These are phyloP conservation scores for Rhinophrynus dorsalis DNA, from an alignment of 2,797 vertebrate species.

Conservation along the genomic window DNA sequence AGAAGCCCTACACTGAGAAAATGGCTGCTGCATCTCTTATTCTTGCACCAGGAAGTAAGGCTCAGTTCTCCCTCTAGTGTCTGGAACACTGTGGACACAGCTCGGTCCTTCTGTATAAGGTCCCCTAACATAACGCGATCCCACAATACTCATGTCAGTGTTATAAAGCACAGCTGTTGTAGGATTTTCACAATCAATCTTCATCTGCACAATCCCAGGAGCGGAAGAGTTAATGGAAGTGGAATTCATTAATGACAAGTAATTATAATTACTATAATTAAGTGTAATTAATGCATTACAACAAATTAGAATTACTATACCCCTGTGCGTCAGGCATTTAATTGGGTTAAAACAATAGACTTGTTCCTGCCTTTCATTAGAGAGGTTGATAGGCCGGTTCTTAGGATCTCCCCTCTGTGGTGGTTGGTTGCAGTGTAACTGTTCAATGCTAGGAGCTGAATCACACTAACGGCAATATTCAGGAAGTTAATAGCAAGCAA, in stretches of 20 bases:
- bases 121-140: no score
- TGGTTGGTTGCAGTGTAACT: not conserved
- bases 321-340: conserved; percentile 32
- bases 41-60: no score
- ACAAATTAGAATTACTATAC: conserved; percentile 37
- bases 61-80: no score
- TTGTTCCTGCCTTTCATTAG: conserved; percentile 26
- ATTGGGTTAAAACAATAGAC: conserved; percentile 43
- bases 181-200: not conserved
- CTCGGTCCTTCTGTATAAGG: no score
- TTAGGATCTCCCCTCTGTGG: not conserved
- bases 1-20: no score
- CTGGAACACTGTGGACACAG: no score
- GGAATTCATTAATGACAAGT: conserved; percentile 35
- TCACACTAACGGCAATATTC: no score
- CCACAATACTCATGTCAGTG: no score
- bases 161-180: not conserved
- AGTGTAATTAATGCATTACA: conserved; percentile 35
- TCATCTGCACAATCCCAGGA: not conserved
- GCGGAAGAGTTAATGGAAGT: conserved; percentile 1
- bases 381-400: conserved; percentile 5
- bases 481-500: no score
- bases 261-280: conserved; percentile 38
- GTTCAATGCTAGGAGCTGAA: not conserved
- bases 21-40: no score